phyloP scores from a whole-genome alignment of 2,113 vertebrate genomes.

The Caretta caretta region DNA sequence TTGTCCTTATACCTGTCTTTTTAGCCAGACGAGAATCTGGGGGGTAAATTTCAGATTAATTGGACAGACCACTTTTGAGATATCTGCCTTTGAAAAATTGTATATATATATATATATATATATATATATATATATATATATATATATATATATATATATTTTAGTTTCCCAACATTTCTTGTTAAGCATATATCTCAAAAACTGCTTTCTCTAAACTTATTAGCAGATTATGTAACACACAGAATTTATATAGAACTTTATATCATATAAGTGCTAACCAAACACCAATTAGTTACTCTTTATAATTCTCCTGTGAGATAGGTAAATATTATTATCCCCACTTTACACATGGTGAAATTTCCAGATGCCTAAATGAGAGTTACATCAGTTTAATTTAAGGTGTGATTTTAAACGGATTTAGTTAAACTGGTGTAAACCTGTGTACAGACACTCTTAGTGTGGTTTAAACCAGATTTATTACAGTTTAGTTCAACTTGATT shows the following conservation, averaged over 20 bases:
- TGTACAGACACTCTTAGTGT: not conserved
- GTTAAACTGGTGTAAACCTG: not conserved
- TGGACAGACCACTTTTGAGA: not conserved
- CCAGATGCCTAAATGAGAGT: not conserved
- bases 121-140: too few relatives aligned
- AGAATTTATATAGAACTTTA: not conserved
- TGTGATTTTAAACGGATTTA: not conserved
- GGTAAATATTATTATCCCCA: not conserved
- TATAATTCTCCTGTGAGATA: not conserved
- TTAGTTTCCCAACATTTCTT: not conserved
- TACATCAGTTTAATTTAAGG: not conserved
- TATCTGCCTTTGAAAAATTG: not conserved
- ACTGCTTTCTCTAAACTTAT: not conserved
- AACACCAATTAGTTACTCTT: not conserved
- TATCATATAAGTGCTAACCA: not conserved
- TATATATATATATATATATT: not conserved
- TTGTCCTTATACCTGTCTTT: too few relatives aligned
- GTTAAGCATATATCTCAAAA: not conserved
- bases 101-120: not conserved
- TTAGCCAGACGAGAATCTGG: not conserved
- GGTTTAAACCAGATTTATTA: not conserved
- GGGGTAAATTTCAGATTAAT: not conserved
- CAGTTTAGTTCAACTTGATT: not conserved
- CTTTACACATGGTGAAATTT: not conserved
- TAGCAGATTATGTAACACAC: not conserved